phyloP scores from a whole-genome alignment of 1,140 invertebrate genomes.

The Philotrypesis tridentata region DNA sequence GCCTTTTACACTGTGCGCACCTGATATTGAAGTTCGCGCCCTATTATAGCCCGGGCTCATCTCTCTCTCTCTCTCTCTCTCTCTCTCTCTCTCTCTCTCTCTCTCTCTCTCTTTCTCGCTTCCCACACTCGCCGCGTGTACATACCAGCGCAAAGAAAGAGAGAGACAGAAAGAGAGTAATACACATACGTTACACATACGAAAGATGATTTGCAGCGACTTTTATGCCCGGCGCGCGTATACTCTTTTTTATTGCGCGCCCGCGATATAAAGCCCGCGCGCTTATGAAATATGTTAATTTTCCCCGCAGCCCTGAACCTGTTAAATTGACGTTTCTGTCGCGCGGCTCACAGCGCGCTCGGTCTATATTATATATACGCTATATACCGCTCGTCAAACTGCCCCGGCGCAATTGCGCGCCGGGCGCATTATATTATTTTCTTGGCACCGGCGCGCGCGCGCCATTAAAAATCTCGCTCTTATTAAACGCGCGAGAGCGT shows the following conservation, averaged over 20 bases:
- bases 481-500: no score
- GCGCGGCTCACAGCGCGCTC: no score
- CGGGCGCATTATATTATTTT: slow-evolving; percentile 25
- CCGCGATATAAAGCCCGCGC: slow-evolving; percentile 26
- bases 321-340: slow-evolving; percentile 33
- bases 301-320: slow-evolving; percentile 41
- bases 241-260: slow-evolving; percentile 10
- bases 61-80: no score
- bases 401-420: background rate
- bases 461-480: background rate
- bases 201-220: slow-evolving; percentile 8
- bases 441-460: background rate
- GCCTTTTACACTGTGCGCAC: no score
- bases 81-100: no score
- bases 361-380: no score
- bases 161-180: no score
- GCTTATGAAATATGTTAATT: slow-evolving; percentile 43
- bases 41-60: no score
- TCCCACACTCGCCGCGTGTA: no score
- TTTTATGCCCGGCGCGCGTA: slow-evolving; percentile 5
- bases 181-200: background rate
- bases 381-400: slow-evolving; percentile 6
- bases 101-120: no score
- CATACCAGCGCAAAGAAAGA: no score
- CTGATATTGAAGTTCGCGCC: no score